Base-by-base conservation (phyloP, 1,140 invertebrate species). In the Mycetomoellerius zeteki region DNA sequence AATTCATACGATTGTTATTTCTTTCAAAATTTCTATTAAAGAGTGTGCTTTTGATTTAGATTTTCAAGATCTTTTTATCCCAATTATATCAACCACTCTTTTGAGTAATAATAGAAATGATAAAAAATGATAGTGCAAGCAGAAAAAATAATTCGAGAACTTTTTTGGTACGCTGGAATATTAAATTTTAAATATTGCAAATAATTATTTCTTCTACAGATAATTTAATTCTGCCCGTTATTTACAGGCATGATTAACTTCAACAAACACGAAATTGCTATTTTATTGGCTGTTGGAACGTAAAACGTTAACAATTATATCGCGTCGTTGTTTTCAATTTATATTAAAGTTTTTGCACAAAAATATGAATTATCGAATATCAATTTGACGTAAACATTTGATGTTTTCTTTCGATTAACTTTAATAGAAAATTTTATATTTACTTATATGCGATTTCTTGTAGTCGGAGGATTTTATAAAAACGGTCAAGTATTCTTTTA, bases 271-370 rank as follows among this genome's bases (percentile, higher is more conserved):
- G 24, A 60, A 60, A 60, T 27, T 60, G 12, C 5, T 8, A 12
- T 14, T n/a, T 67, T 3, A 58, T 80, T 30, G 47, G 10, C 21
- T 3, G 27, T 21, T 33, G 21, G 24, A 2, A 14, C 16, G 10
- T 43, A 37, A 77, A 77, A 77, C n/a, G 37, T 43, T 47, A 50
- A 62, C 16, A 64, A 77, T 77, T 64, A 78, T 21, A 65, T 78
- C 27, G 24, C 12, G 7, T 78, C 37, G 65, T 30, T 62, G 65
- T 78, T 60, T 78, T 78, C 24, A 78, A 60, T 33, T 43, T 2
- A 37, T 33, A 24, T 77, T 24, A 47, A 77, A 77, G 24, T 47
- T 56, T 7, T 3, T 19, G 37, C 8, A 30, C n/a, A 54, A 52
- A 24, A 62, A 30, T 30, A 30, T 30, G 30, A 21, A 52, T 54